A percentile compares a stretch with the other conserved stretches of the same genome.
These are phyloP conservation scores for Vireo griseus DNA, from an alignment of 2,797 vertebrate species.

Conservation along the genomic window DNA sequence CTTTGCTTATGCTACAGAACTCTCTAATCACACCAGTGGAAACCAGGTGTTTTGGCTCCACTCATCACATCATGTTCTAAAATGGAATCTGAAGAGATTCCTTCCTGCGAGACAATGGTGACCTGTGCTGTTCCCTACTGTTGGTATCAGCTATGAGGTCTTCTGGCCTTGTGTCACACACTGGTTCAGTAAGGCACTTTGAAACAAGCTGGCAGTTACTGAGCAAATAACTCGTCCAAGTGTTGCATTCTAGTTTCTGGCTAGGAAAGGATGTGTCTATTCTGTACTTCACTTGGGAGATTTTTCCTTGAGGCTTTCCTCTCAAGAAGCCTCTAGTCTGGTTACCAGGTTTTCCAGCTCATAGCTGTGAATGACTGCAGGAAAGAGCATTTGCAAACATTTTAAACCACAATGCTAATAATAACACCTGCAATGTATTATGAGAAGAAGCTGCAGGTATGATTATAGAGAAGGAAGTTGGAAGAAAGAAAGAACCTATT, in stretches of 20 bases:
- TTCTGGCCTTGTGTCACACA: neutral
- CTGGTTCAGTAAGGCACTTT: neutral
- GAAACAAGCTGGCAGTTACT: neutral
- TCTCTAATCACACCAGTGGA: neutral
- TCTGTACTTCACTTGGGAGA: neutral
- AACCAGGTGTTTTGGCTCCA: neutral
- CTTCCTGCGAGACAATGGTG: neutral
- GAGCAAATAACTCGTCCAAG: fast-evolving
- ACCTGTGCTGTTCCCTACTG: constrained; percentile 37
- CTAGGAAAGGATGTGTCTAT: neutral
- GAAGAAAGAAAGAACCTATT: neutral
- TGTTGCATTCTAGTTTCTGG: neutral
- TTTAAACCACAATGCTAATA: neutral
- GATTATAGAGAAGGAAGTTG: neutral
- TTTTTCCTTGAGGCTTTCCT: neutral
- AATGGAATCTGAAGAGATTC: neutral
- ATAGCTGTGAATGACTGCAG: neutral
- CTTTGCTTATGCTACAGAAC: neutral
- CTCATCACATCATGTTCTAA: fast-evolving
- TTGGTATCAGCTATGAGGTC: neutral
- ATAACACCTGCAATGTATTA: neutral
- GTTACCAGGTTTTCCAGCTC: neutral
- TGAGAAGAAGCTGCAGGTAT: neutral
- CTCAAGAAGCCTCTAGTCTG: neutral
- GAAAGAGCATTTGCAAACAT: neutral